Percentiles rank a stretch among this genome's conserved stretches.
Conservation (phyloP, 2,888 invertebrate species). For the Zaprionus obscuricornis region DNA sequence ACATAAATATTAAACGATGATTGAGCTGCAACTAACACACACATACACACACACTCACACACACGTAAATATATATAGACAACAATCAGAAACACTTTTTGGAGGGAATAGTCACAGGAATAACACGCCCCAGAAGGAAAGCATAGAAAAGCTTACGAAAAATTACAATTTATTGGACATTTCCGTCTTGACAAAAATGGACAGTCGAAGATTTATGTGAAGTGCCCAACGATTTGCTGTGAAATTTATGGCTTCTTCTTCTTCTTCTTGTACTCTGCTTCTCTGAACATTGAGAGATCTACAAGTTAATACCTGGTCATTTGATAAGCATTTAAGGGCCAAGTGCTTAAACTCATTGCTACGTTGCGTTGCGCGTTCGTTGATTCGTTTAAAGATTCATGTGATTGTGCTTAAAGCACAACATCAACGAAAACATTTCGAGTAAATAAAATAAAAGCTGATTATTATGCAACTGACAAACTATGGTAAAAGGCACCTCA, state of each 20-base stretch:
- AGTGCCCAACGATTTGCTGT: slow-evolving; percentile 54
- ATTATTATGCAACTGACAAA: slow-evolving; percentile 61
- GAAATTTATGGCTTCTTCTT: slow-evolving; percentile 69
- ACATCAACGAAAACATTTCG: slow-evolving; percentile 9
- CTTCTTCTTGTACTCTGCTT: slow-evolving; percentile 4
- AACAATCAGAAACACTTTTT: slow-evolving; percentile 1
- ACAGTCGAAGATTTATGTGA: slow-evolving; percentile 73
- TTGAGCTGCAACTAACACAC: slow-evolving; percentile 69
- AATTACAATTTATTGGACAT: slow-evolving; percentile 81
- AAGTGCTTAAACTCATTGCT: slow-evolving; percentile 19
- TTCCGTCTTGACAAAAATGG: slow-evolving; percentile 73
- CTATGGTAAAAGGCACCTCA: slow-evolving; percentile 71
- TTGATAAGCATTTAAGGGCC: slow-evolving; percentile 34
- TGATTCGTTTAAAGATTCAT: not conserved
- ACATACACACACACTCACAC: slow-evolving; percentile 7
- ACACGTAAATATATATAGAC: not conserved
- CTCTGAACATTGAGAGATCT: not conserved
- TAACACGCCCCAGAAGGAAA: slow-evolving; percentile 4
- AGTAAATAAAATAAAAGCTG: slow-evolving; percentile 42
- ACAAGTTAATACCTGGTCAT: slow-evolving; percentile 63
- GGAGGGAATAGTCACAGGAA: too few species aligned
- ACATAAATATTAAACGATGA: slow-evolving; percentile 80
- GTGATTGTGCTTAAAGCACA: slow-evolving; percentile 5
- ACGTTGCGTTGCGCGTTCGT: not conserved
- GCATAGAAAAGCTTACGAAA: slow-evolving; percentile 68